Evolutionary conservation across 1,140 invertebrate genomes (phyloP), one percentile per base, ranked within the genome.

Genomic region (Littorina saxatilis): DNA sequence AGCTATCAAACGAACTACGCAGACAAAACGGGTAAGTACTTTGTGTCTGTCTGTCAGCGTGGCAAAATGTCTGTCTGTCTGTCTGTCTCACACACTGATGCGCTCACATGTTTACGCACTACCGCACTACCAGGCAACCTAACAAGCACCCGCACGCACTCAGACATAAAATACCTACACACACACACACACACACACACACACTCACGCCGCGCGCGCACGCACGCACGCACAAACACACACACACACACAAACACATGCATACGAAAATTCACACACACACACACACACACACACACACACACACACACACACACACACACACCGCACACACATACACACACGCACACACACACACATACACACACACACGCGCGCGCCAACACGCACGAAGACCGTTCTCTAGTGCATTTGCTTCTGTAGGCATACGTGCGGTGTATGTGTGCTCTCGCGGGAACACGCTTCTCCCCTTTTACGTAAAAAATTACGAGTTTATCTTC

Each of bases 1-100:
- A 75, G 94, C 94, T 78, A 92, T 96, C 23, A 92, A 95, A 39
- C 93, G 92, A 68, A 94, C 94, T 82, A 95, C 95, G 88, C 94
- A 94, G 66, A 95, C 95, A 84, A 95, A 95, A 63, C 61, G 82
- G 93, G 95, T 95, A 90, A 94, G 94, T 90, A 61, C 47, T 17
- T 61, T 61, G 13, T 23, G 55, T 58, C 17, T 23, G 23, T 4
- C 17, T 61, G 55, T 61, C 17, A n/a, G 55, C 0, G 1, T 61
- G 55, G 23, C n/a, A n/a, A n/a, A 17, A 35, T 35, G 27, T 66
- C 5, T 66, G 4, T n/a, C n/a, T n/a, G n/a, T n/a, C n/a, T n/a
- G n/a, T n/a, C n/a, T n/a, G n/a, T n/a, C n/a, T n/a, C n/a, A n/a
- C n/a, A n/a, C n/a, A n/a, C n/a, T n/a, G n/a, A n/a, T n/a, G n/a